A percentile compares a stretch with the other conserved stretches of the same genome.
Conservation (phyloP, 1,140 invertebrate species). For the Zaprionus nigranus region DNA sequence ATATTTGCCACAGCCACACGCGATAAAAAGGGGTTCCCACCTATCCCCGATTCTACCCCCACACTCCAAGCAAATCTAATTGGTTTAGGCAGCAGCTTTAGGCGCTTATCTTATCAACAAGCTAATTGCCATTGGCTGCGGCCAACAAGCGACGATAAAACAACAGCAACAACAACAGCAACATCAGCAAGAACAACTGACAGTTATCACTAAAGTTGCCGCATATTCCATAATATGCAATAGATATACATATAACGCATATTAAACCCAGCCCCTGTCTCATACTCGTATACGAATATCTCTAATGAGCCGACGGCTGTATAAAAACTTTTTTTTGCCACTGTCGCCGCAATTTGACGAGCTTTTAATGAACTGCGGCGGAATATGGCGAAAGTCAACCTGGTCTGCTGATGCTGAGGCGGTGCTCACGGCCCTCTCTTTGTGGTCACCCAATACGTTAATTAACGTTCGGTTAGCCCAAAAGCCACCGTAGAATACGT, state of each 20-base stretch:
- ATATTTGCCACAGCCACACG: slow-evolving; percentile 45
- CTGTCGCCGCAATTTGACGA: slow-evolving; percentile 61
- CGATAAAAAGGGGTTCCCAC: slow-evolving; percentile 57
- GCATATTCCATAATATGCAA: slow-evolving; percentile 22
- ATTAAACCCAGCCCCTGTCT: not conserved
- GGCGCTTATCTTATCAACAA: slow-evolving; percentile 76
- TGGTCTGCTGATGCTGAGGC: not conserved
- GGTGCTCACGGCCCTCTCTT: not conserved
- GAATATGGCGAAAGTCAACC: slow-evolving; percentile 32
- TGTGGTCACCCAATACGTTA: slow-evolving; percentile 34
- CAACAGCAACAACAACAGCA: slow-evolving; percentile 30
- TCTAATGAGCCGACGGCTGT: slow-evolving; percentile 48
- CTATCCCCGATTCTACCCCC: not conserved
- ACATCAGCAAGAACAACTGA: slow-evolving; percentile 42
- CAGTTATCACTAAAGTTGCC: slow-evolving; percentile 59
- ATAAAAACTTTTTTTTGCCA: slow-evolving; percentile 34
- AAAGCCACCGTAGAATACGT: slow-evolving; percentile 41
- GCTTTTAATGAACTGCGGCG: slow-evolving; percentile 66
- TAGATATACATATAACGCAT: not conserved
- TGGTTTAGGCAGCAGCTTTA: slow-evolving; percentile 75
- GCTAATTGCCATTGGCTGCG: slow-evolving; percentile 76
- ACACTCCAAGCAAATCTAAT: slow-evolving; percentile 53
- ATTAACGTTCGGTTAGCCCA: slow-evolving; percentile 44
- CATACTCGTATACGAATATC: slow-evolving; percentile 23
- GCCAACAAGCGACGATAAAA: slow-evolving; percentile 15